Base-by-base conservation (phyloP, 2,797 vertebrate genomes). In the Erpetoichthys calabaricus region DNA sequence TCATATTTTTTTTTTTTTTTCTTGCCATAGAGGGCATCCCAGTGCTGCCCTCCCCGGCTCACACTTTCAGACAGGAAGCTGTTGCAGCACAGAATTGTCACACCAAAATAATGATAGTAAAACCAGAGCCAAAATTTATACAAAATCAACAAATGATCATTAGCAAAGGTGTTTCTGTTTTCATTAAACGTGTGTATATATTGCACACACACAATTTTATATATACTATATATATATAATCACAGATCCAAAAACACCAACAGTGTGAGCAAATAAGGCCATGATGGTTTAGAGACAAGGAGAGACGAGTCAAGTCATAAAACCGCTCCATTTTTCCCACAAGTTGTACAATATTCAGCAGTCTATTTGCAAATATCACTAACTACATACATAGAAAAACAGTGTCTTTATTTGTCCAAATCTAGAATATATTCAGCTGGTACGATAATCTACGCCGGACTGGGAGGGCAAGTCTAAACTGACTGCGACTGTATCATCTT, bases 221-320 rank as follows among this genome's bases (percentile, higher is more conserved):
- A 47, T 47, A 47, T 47, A 47, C 25, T 47, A 47, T 47, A 47
- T 47, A 47, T 47, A 47, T 47, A 47, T 47, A 47, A 49, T 7
- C 47, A 5, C 47, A 49, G 47, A 49, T 7, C 47, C 70, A 66
- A 73, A 77, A 73, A 75, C 75, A 80, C 72, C 62, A 68, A 74
- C 73, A 74, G 73, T 70, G 45, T 44, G 72, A 72, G 77, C 77
- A 65, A 70, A 76, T 82, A 82, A 82, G 80, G 80, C 78, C 78
- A 79, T 80, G 72, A 77, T 74, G 73, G 75, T 78, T 25, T 74
- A 70, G 69, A 68, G 61, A 69, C 68, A 64, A 67, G 72, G 70
- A 70, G 63, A 71, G 74, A 71, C 68, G 7, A 68, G 70, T 74
- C 69, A 70, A 57, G 47, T 57, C 62, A 68, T 61, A 62, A 25